Conservation (phyloP, 2,888 invertebrate genomes). For the Napeogenes inachia region DNA sequence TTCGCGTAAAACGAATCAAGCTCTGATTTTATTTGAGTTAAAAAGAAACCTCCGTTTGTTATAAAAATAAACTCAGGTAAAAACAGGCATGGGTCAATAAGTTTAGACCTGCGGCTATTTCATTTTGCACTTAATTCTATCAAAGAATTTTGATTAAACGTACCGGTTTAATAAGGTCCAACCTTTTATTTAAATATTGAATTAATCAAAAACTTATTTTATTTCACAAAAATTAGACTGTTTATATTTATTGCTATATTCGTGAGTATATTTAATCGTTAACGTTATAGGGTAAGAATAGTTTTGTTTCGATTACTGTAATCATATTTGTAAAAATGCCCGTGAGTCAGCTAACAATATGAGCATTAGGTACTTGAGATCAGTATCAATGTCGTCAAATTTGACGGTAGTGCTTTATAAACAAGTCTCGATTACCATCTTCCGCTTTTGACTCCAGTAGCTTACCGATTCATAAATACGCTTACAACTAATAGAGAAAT, state of each 20-base stretch:
- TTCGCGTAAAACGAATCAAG: slow-evolving; percentile 34
- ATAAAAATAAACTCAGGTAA: slow-evolving; percentile 69
- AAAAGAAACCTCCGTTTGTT: slow-evolving; percentile 45
- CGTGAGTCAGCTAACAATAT: no score
- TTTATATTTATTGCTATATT: no score
- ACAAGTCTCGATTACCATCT: slow-evolving; percentile 53
- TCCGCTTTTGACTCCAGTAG: slow-evolving; percentile 49
- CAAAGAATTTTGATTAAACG: slow-evolving; percentile 44
- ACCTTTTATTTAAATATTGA: not conserved
- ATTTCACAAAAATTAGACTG: no score
- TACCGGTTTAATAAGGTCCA: not conserved
- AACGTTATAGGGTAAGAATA: no score
- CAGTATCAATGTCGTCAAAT: slow-evolving; percentile 45
- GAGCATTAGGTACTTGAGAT: slow-evolving; percentile 3
- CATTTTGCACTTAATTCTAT: slow-evolving; percentile 57
- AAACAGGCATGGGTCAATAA: slow-evolving; percentile 53
- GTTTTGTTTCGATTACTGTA: no score
- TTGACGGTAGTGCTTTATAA: slow-evolving; percentile 52
- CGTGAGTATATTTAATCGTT: no score
- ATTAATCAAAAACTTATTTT: no score
- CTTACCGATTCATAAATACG: slow-evolving; percentile 29
- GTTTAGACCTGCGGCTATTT: slow-evolving; percentile 47
- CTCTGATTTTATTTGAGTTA: slow-evolving; percentile 37
- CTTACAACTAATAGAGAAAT: not conserved
- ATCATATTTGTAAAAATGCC: no score